Evolutionary conservation across 2,888 invertebrate species (phyloP).

Genomic region (Drosophila affinis): DNA sequence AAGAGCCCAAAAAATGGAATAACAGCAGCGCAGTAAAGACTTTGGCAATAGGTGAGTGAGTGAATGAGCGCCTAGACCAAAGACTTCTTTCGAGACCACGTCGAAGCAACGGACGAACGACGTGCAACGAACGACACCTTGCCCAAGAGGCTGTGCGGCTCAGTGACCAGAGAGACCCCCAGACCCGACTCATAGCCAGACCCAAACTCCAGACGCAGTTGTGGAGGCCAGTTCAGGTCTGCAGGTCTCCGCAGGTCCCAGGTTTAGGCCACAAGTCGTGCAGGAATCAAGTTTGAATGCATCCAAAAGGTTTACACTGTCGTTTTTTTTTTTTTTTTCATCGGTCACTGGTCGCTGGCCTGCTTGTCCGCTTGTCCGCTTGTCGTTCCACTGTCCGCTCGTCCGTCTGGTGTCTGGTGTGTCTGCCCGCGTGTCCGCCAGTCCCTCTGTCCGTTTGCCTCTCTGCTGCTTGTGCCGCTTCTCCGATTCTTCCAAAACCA

Average conservation of each 20-base stretch:
- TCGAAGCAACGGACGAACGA: conserved; percentile 29
- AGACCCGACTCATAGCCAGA: conserved; percentile 27
- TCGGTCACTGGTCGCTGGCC: background rate
- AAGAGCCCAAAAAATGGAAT: conserved; percentile 40
- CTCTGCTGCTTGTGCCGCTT: conserved; percentile 45
- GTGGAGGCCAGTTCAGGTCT: conserved; percentile 33
- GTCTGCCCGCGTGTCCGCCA: conserved; percentile 14
- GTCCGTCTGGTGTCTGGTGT: conserved; percentile 3
- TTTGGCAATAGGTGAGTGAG: conserved; percentile 36
- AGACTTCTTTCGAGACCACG: background rate
- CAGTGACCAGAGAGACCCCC: background rate
- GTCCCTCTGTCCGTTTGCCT: conserved; percentile 31
- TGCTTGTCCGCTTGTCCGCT: conserved; percentile 11
- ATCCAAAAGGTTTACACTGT: conserved; percentile 68
- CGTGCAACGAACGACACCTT: conserved; percentile 68
- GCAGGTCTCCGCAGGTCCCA: conserved; percentile 21
- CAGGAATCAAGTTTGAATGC: conserved; percentile 76
- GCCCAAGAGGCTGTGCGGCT: conserved; percentile 42
- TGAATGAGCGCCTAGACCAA: conserved; percentile 47
- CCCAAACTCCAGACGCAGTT: conserved; percentile 37
- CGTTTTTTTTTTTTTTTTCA: conserved; percentile 14
- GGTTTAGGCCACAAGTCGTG: conserved; percentile 64
- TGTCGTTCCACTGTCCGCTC: conserved; percentile 2
- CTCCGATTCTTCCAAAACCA: conserved; percentile 72
- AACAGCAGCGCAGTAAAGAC: conserved; percentile 43